Evolutionary conservation across 2,888 invertebrate genomes (phyloP), one percentile per base, ranked within the genome.

Genomic region (Neocrepidodera transversa): DNA sequence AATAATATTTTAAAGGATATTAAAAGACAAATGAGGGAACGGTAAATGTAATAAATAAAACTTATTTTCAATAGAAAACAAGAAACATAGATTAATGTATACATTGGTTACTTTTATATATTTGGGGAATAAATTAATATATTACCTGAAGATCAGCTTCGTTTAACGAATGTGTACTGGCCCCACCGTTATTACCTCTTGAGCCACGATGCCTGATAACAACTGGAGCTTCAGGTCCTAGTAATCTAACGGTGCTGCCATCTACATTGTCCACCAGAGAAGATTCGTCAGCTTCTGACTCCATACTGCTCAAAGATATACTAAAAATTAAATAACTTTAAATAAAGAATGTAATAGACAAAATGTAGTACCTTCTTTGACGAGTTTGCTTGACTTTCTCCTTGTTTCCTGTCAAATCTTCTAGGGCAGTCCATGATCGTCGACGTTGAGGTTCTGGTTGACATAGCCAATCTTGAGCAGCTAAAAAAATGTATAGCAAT

Each of bases 371-470:
- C 84, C 84, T 85, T 69, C 84, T 80, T 71, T 85, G 84, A 16
- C 84, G 74, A 20, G 73, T 72, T 51, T 78, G 76, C 66, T 81
- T 82, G 42, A 82, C 81, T 70, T 84, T 84, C 50, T 82, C 82
- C 66, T 84, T 83, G 68, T 82, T 81, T 62, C 83, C 83, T 7
- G 82, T 83, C 49, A 85, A 80, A 73, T 89, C 89, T 76, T 93
- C 93, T 58, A 92, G 82, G n/a, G 92, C 92, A 3, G 93, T 92
- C 93, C 93, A 93, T 66, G 93, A 93, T 76, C 92, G 87, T 68
- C 93, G 83, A 1, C 91, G 82, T 61, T 80, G 79, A 2, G 78
- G 71, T 63, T 80, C 80, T n/a, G 78, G 77, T 67, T 80, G 79
- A 62, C 78, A 78, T 48, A 80, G 62, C 79, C 79, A 80, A 68